Conservation (phyloP, 1,140 invertebrate species). For the Drosophila takahashii region DNA sequence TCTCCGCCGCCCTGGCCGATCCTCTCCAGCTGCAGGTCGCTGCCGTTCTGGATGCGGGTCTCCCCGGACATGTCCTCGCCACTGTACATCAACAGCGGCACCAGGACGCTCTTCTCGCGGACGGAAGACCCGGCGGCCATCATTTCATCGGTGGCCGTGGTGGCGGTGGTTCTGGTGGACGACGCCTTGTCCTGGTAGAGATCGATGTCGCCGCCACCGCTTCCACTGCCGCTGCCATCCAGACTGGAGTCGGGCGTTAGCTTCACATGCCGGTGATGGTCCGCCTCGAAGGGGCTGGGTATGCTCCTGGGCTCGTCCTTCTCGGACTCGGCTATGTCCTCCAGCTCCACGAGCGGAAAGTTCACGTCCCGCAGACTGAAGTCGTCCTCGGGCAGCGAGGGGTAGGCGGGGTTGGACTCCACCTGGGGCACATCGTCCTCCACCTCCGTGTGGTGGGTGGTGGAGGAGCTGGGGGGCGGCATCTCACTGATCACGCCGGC, state of each 20-base stretch:
- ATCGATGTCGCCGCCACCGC: constrained; percentile 64
- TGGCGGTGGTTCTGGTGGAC: constrained; percentile 5
- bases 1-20: constrained; percentile 26
- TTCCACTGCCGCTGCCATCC: constrained; percentile 60
- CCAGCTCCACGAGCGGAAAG: constrained; percentile 70
- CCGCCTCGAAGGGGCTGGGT: constrained; percentile 47
- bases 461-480: constrained; percentile 19
- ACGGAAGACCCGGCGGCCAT: constrained; percentile 17
- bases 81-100: constrained; percentile 69
- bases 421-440: constrained; percentile 76
- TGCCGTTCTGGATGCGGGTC: constrained; percentile 66
- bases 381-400: constrained; percentile 77
- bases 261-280: constrained; percentile 50
- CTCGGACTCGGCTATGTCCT: constrained; percentile 64
- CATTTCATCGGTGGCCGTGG: constrained; percentile 10
- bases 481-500: constrained; percentile 38
- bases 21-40: constrained; percentile 57
- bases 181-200: constrained; percentile 27
- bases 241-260: constrained; percentile 38
- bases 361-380: constrained; percentile 79
- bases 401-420: constrained; percentile 80
- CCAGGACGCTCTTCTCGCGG: constrained; percentile 14
- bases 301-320: constrained; percentile 71
- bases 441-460: constrained; percentile 65
- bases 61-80: constrained; percentile 70